Evolutionary conservation across 2,113 vertebrate genomes (phyloP).

Genomic region (Gobio gobio): DNA sequence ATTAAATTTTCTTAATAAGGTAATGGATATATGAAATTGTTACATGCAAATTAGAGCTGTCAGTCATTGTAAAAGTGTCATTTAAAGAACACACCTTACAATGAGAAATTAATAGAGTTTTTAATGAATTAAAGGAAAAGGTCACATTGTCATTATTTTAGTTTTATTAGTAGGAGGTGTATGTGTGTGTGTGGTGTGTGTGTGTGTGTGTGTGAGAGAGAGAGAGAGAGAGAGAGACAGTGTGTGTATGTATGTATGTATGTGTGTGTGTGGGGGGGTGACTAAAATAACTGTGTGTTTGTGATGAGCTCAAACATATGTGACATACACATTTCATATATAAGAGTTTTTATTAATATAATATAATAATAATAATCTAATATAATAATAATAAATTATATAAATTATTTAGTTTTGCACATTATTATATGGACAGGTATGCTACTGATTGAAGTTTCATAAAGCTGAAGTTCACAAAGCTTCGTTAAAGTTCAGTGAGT

Average conservation of each 20-base stretch:
- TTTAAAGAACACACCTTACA: not conserved
- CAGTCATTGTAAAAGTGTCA: not conserved
- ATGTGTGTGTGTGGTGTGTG: not conserved
- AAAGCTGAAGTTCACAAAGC: too few species aligned
- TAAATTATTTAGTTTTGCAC: too few species aligned
- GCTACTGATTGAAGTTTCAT: too few species aligned
- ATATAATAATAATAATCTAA: too few species aligned
- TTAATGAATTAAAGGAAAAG: not conserved
- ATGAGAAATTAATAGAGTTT: not conserved
- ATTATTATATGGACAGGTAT: too few species aligned
- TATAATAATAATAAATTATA: too few species aligned
- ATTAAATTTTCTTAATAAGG: not conserved
- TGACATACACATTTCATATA: too few species aligned
- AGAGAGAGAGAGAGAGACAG: too few species aligned
- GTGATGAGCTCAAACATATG: too few species aligned
- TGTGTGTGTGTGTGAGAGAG: not conserved
- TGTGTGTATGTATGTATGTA: not conserved
- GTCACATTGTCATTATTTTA: slow-evolving; percentile 6
- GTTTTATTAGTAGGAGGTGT: not conserved
- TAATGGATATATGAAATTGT: not conserved
- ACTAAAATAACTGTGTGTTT: too few species aligned
- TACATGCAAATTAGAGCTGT: not conserved
- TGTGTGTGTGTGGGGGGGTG: not conserved
- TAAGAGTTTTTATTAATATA: too few species aligned
- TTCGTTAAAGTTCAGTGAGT: too few species aligned